phyloP scores from a whole-genome alignment of 2,888 invertebrate genomes.

The Antheraea assamensis region DNA sequence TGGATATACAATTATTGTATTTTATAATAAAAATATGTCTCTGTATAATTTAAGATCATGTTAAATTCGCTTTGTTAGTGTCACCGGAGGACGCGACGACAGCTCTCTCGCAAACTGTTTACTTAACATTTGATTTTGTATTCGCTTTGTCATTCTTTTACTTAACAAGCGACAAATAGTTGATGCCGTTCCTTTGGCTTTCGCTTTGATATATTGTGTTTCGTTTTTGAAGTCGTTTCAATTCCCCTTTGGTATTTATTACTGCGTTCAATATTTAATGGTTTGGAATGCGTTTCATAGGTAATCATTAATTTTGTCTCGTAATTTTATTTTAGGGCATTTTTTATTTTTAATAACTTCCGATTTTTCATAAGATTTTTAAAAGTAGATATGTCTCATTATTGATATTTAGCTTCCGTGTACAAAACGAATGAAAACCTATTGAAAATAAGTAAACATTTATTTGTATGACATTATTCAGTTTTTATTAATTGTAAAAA shows the following conservation, averaged over 20 bases:
- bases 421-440: too few relatives aligned
- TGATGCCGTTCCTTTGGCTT: background rate
- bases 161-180: slow-evolving; percentile 6
- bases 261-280: background rate
- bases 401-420: too few relatives aligned
- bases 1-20: background rate
- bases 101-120: slow-evolving; percentile 15
- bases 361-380: too few relatives aligned
- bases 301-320: background rate
- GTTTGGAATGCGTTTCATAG: background rate
- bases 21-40: background rate
- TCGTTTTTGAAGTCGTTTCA: background rate
- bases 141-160: slow-evolving; percentile 16
- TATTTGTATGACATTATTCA: too few relatives aligned
- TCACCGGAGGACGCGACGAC: background rate
- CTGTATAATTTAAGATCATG: slow-evolving; percentile 20
- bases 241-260: background rate
- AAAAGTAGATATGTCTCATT: too few relatives aligned
- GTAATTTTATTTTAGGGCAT: background rate
- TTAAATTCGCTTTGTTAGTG: slow-evolving; percentile 23
- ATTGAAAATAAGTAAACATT: too few relatives aligned
- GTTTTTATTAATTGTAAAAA: too few relatives aligned
- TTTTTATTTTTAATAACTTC: too few relatives aligned
- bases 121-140: slow-evolving; percentile 8
- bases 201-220: background rate